Evolutionary conservation across 2,797 vertebrate species (phyloP).

Genomic region (Cynopterus sphinx): DNA sequence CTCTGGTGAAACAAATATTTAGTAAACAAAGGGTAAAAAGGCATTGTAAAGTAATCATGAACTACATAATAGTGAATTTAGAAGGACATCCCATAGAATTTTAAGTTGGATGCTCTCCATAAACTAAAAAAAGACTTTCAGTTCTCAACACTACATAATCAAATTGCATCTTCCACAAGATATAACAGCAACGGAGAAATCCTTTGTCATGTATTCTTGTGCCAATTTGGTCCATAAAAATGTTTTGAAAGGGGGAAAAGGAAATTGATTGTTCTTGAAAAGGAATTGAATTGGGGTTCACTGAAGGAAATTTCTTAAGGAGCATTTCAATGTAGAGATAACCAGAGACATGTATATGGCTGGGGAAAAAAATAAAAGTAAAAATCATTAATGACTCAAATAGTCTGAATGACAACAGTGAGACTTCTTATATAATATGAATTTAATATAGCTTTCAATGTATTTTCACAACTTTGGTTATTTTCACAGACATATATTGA

Average conservation of each 20-base stretch:
- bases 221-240: background rate
- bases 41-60: conserved; percentile 3
- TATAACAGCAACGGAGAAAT: conserved; percentile 1
- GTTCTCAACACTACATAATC: background rate
- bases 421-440: background rate
- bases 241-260: background rate
- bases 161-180: background rate
- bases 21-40: background rate
- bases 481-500: background rate
- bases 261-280: conserved; percentile 15
- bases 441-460: background rate
- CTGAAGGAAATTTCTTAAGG: conserved; percentile 32
- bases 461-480: background rate
- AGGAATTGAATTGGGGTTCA: background rate
- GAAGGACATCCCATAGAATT: background rate
- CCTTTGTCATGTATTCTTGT: background rate
- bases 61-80: background rate
- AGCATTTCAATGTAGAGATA: background rate
- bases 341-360: background rate
- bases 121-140: conserved; percentile 19
- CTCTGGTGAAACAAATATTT: background rate
- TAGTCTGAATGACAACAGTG: background rate
- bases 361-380: background rate
- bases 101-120: background rate
- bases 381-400: background rate